Evolutionary conservation across 2,888 invertebrate genomes (phyloP).

Genomic region (Amiota communis): DNA sequence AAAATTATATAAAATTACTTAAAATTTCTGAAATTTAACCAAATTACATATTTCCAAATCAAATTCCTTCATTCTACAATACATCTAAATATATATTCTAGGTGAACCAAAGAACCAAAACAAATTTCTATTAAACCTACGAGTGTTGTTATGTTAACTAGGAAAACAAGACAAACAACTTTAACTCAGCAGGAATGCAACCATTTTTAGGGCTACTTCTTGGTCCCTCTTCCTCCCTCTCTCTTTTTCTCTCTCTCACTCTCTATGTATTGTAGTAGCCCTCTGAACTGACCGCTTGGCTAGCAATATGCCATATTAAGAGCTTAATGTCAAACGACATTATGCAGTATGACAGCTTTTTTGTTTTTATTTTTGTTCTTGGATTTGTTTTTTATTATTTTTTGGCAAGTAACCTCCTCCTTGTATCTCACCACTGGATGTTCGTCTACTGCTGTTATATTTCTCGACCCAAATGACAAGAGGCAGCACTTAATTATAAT

Average conservation of each 20-base stretch:
- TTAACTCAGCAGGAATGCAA: conserved; percentile 9
- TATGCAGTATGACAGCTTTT: conserved; percentile 24
- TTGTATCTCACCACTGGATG: neutral
- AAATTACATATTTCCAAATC: neutral
- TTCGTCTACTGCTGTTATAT: neutral
- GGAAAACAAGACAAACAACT: conserved; percentile 8
- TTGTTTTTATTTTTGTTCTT: neutral
- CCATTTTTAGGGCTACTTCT: neutral
- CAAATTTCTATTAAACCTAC: conserved; percentile 13
- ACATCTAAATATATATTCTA: too few species aligned
- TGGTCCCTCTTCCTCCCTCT: neutral
- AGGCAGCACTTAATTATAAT: conserved; percentile 33
- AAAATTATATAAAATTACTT: neutral
- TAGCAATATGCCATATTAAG: conserved; percentile 25
- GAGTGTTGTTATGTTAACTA: neutral
- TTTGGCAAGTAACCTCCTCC: neutral
- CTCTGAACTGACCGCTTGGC: neutral
- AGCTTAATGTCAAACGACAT: conserved; percentile 26
- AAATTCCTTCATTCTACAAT: neutral
- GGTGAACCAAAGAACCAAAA: too few species aligned
- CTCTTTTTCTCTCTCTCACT: neutral
- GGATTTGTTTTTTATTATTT: neutral
- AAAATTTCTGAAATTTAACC: neutral
- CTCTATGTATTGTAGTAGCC: neutral
- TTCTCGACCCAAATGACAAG: neutral